Conservation (phyloP, 2,797 vertebrate species). For the Phoxinus dragarum region DNA sequence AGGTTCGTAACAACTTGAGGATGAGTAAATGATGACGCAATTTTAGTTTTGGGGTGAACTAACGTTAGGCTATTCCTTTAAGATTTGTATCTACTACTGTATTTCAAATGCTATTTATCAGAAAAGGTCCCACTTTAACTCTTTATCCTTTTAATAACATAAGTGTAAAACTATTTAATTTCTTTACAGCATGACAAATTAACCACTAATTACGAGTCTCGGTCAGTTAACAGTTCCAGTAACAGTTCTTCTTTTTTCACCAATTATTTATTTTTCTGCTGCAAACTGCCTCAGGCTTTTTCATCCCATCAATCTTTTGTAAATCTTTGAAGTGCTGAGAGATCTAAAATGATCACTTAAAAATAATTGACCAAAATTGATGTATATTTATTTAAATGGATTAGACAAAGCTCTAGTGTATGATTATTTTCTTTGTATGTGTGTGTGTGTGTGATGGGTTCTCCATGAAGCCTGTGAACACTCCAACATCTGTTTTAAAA, state of each 20-base stretch:
- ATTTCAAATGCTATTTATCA: background rate
- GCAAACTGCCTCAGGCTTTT: background rate
- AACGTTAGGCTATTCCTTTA: background rate
- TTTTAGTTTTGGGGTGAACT: too few species aligned
- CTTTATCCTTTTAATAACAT: background rate
- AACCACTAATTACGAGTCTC: background rate
- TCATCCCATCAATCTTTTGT: background rate
- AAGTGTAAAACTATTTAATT: background rate
- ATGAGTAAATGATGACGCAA: too few species aligned
- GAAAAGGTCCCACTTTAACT: background rate
- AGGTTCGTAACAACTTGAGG: too few species aligned
- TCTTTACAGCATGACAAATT: background rate
- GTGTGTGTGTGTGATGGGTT: background rate
- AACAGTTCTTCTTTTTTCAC: background rate
- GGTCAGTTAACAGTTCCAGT: background rate
- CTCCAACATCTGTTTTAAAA: background rate
- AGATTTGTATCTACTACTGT: background rate
- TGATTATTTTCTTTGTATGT: background rate
- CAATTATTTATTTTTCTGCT: background rate
- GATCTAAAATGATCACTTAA: background rate
- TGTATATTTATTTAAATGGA: background rate
- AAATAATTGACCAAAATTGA: background rate
- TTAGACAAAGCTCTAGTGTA: background rate
- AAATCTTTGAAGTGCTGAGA: background rate
- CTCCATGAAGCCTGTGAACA: background rate